phyloP scores from a whole-genome alignment of 2,888 invertebrate genomes.

The Meandrusa payeni region DNA sequence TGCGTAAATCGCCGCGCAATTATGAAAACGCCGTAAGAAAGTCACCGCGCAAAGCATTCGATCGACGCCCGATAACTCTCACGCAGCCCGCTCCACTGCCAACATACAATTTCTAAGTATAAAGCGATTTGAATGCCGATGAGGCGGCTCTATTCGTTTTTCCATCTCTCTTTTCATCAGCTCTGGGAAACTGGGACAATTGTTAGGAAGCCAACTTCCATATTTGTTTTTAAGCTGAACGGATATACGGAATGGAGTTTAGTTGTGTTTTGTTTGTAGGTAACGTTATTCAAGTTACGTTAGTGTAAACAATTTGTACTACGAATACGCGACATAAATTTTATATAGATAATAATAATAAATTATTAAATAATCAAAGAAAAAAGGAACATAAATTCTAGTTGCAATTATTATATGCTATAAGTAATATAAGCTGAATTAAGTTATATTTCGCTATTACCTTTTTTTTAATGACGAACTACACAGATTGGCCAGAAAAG shows the following conservation, averaged over 20 bases:
- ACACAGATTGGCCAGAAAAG: no score
- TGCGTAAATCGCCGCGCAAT: slow-evolving; percentile 4
- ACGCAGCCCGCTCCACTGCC: slow-evolving; percentile 5
- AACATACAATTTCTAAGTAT: slow-evolving; percentile 17
- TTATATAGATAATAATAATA: no score
- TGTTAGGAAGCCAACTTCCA: slow-evolving; percentile 16
- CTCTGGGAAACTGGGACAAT: slow-evolving; percentile 15
- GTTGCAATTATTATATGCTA: no score
- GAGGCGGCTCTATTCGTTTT: slow-evolving; percentile 6
- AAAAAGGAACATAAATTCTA: no score
- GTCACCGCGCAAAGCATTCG: not conserved
- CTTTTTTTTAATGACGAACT: no score
- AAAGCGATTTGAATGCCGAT: slow-evolving; percentile 14
- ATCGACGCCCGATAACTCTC: slow-evolving; percentile 17
- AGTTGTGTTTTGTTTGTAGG: not conserved
- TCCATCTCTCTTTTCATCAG: slow-evolving; percentile 9
- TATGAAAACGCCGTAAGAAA: slow-evolving; percentile 14
- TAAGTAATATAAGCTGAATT: no score
- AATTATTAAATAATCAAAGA: no score
- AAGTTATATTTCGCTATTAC: no score
- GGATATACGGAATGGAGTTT: slow-evolving; percentile 7
- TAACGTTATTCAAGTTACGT: no score
- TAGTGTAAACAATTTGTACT: no score
- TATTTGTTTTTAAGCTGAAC: not conserved
- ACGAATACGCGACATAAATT: no score